phyloP scores from a whole-genome alignment of 2,888 invertebrate genomes.

The Xanthorhoe designata region DNA sequence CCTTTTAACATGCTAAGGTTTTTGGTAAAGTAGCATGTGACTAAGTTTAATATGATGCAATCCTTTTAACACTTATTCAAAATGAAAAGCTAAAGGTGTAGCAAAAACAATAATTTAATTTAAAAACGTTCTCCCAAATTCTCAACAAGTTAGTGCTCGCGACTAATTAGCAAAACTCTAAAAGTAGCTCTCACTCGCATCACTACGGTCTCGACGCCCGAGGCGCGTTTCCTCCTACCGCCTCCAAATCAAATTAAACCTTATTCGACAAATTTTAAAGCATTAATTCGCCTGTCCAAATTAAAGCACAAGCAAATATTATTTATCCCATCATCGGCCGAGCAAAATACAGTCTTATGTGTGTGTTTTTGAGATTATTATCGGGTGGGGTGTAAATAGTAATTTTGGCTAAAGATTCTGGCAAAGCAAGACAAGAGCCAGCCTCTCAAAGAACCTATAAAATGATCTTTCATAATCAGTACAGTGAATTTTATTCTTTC shows the following conservation, averaged over 20 bases:
- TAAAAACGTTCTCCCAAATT: conserved; percentile 31
- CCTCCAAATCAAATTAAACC: conserved; percentile 54
- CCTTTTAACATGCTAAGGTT: too few relatives aligned
- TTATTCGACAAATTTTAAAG: conserved; percentile 52
- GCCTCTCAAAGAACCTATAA: conserved; percentile 39
- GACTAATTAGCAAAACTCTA: conserved; percentile 45
- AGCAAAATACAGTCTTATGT: conserved; percentile 42
- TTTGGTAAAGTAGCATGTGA: neutral
- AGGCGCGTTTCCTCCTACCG: conserved; percentile 44
- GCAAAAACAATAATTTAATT: conserved; percentile 29
- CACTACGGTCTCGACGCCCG: conserved; percentile 60
- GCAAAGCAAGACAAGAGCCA: conserved; percentile 46
- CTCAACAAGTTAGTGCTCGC: conserved; percentile 38
- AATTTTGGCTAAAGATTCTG: conserved; percentile 56
- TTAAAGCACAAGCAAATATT: conserved; percentile 43
- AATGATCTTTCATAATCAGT: conserved; percentile 42
- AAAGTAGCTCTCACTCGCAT: conserved; percentile 52
- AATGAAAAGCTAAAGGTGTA: conserved; percentile 1
- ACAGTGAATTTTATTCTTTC: conserved; percentile 10
- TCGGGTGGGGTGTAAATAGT: conserved; percentile 31
- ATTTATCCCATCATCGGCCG: conserved; percentile 40
- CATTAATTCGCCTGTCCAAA: conserved; percentile 52
- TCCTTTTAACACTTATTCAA: neutral
- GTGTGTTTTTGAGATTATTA: conserved; percentile 36
- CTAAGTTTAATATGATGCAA: neutral